These are phyloP conservation scores for Suillia variegata DNA, from an alignment of 2,888 invertebrate species.

Conservation along the genomic window DNA sequence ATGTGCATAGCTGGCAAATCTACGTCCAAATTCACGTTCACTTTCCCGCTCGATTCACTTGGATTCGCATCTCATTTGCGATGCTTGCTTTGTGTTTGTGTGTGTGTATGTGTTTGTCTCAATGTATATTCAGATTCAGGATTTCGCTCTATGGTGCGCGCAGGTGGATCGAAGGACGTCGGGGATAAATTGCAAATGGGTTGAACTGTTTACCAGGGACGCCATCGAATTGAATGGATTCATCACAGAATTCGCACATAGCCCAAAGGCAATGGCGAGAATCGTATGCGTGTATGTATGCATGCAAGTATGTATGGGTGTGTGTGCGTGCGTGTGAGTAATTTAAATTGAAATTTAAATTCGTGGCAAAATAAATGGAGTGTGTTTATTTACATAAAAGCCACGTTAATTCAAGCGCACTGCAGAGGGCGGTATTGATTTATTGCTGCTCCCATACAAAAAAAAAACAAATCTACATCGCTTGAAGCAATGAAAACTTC, in stretches of 20 bases:
- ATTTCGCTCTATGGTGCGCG: conserved; percentile 16
- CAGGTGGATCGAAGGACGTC: conserved; percentile 24
- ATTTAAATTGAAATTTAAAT: conserved; percentile 27
- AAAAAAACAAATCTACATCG: too few relatives aligned
- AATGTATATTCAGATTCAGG: too few relatives aligned
- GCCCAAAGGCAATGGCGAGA: conserved; percentile 6
- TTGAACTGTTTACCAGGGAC: conserved; percentile 15
- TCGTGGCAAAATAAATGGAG: conserved; percentile 28
- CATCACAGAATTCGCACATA: conserved; percentile 25
- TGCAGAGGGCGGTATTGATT: conserved; percentile 5
- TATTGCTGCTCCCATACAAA: conserved; percentile 1
- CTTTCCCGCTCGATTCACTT: conserved; percentile 6
- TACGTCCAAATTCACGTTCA: conserved; percentile 6
- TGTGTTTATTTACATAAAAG: conserved; percentile 31
- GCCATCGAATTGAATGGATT: conserved; percentile 20
- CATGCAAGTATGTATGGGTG: not conserved
- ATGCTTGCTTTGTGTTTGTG: conserved; percentile 17
- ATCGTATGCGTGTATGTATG: conserved; percentile 8
- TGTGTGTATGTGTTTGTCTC: conserved; percentile 13
- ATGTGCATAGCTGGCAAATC: too few relatives aligned
- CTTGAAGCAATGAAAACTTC: too few relatives aligned
- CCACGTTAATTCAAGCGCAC: conserved; percentile 22
- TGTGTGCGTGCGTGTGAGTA: conserved; percentile 13
- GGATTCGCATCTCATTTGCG: conserved; percentile 25
- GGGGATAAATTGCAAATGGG: conserved; percentile 18